Conservation (phyloP, 2,888 invertebrate genomes). For the Elegia similella region DNA sequence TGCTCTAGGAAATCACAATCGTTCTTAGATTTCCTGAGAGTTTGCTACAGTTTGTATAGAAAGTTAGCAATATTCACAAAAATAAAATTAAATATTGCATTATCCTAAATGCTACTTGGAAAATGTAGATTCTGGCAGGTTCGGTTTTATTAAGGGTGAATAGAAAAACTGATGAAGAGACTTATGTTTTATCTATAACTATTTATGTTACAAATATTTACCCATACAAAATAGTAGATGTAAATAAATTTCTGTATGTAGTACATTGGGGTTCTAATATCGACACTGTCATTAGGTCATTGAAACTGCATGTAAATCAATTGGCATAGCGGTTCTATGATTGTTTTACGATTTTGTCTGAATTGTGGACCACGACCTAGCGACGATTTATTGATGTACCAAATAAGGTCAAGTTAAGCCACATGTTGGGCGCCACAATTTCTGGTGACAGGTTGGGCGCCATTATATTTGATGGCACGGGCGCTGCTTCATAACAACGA, state of each 20-base stretch:
- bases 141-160: neutral
- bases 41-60: neutral
- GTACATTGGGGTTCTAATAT: neutral
- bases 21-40: neutral
- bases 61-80: neutral
- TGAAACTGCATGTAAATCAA: constrained; percentile 44
- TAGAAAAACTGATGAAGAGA: neutral
- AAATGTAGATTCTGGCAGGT: neutral
- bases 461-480: neutral
- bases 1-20: neutral
- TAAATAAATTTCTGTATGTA: neutral
- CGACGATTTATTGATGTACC: constrained; percentile 28
- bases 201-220: neutral
- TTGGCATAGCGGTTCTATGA: constrained; percentile 51
- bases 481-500: neutral
- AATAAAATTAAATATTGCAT: neutral
- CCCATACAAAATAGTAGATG: neutral
- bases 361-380: constrained; percentile 46
- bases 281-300: constrained; percentile 23
- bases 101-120: neutral
- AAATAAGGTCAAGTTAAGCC: neutral
- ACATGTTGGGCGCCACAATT: constrained; percentile 21
- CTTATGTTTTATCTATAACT: neutral
- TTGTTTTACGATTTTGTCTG: constrained; percentile 34
- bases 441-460: constrained; percentile 8